phyloP scores from a whole-genome alignment of 2,888 invertebrate genomes.

The Drosophila fungiperda region DNA sequence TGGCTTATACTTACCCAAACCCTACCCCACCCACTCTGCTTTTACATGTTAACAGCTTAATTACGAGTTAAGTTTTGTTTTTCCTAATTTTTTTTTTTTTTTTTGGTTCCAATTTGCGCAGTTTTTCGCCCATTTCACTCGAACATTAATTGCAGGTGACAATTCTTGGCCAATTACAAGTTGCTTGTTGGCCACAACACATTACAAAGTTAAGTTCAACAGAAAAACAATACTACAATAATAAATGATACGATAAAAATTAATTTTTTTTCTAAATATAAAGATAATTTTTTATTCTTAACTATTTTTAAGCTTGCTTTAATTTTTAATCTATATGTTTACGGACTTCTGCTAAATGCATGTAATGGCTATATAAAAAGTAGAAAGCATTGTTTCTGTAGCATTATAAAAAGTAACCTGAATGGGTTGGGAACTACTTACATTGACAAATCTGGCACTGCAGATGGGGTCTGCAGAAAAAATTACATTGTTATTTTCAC shows the following conservation, averaged over 20 bases:
- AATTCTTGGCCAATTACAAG: not conserved
- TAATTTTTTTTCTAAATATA: not conserved
- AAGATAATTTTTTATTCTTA: not conserved
- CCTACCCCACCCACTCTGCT: not conserved
- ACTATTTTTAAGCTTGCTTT: not conserved
- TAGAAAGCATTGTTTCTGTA: slow-evolving; percentile 22
- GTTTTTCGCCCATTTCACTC: slow-evolving; percentile 50
- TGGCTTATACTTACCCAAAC: slow-evolving; percentile 38
- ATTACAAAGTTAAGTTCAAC: not conserved
- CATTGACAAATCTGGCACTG: slow-evolving; percentile 21
- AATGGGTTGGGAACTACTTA: not conserved
- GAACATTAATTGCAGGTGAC: slow-evolving; percentile 58
- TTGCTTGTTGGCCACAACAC: not conserved
- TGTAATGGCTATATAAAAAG: slow-evolving; percentile 28
- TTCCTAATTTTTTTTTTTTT: not conserved
- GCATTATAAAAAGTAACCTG: not conserved
- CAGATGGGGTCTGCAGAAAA: slow-evolving; percentile 55
- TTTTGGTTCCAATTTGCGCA: slow-evolving; percentile 12
- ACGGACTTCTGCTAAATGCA: slow-evolving; percentile 15
- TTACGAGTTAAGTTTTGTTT: not conserved
- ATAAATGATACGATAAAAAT: not conserved
- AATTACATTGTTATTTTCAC: slow-evolving; percentile 79
- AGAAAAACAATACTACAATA: not conserved
- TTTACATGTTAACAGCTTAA: not conserved
- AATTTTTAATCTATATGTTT: slow-evolving; percentile 2